phyloP scores from a whole-genome alignment of 1,140 invertebrate species.

The Caligus rogercresseyi region DNA sequence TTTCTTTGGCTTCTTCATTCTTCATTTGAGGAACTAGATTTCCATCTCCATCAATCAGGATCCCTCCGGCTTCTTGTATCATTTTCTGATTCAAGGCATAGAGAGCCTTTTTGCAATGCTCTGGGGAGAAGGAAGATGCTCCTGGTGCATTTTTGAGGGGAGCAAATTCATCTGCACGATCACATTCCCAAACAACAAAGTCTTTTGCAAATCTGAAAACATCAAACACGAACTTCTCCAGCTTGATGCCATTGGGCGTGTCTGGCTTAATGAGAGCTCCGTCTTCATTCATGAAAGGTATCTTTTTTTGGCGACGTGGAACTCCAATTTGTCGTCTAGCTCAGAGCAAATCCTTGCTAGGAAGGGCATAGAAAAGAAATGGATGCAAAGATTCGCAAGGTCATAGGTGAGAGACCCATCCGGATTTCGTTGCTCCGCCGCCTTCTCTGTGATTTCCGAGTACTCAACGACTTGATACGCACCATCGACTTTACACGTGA shows the following conservation, averaged over 20 bases:
- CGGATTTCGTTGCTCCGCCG: slow-evolving; percentile 54
- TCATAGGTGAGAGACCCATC: slow-evolving; percentile 71
- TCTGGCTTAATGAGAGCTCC: slow-evolving; percentile 53
- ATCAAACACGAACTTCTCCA: slow-evolving; percentile 99
- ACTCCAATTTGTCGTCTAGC: slow-evolving; percentile 50
- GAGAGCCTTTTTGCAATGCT: slow-evolving; percentile 58
- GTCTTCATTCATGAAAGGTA: slow-evolving; percentile 58
- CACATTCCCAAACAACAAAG: slow-evolving; percentile 83
- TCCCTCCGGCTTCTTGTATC: slow-evolving; percentile 61
- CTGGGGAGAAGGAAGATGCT: slow-evolving; percentile 70
- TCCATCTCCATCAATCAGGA: slow-evolving; percentile 35
- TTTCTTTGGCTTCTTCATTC: slow-evolving; percentile 27
- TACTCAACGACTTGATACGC: slow-evolving; percentile 88
- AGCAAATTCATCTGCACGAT: slow-evolving; percentile 82
- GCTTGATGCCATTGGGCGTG: slow-evolving; percentile 85
- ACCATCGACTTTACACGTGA: slow-evolving; percentile 74
- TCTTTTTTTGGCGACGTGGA: slow-evolving; percentile 98
- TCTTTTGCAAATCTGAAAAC: slow-evolving; percentile 56
- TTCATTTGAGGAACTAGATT: slow-evolving; percentile 33
- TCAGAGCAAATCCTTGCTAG: slow-evolving; percentile 37
- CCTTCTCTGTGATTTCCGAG: slow-evolving; percentile 76
- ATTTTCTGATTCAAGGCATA: slow-evolving; percentile 63
- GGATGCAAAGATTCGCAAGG: slow-evolving; percentile 95
- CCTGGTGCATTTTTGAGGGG: slow-evolving; percentile 84
- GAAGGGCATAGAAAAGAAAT: slow-evolving; percentile 82